A percentile compares a stretch with the other conserved stretches of the same genome.
Evolutionary conservation across 2,888 invertebrate genomes (phyloP).

Genomic region (Pinctada fucata): DNA sequence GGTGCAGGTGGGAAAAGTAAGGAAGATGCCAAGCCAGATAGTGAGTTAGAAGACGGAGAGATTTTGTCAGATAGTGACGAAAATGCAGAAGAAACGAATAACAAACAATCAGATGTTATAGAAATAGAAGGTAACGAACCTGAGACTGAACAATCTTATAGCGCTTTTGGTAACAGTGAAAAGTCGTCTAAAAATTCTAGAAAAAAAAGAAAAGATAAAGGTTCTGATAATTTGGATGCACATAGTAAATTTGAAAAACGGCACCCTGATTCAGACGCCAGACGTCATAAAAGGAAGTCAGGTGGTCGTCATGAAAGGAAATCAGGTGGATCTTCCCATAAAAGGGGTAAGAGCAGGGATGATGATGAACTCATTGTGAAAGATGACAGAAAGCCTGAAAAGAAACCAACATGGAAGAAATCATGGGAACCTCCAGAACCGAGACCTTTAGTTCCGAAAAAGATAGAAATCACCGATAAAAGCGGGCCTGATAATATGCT

Average conservation of each 20-base stretch:
- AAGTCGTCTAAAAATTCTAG: neutral
- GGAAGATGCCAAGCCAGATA: conserved; percentile 4
- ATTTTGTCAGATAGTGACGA: conserved; percentile 25
- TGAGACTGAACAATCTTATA: neutral
- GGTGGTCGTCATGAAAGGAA: neutral
- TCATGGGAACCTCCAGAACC: neutral
- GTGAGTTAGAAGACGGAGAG: conserved; percentile 42
- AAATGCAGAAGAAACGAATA: conserved; percentile 17
- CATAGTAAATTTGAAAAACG: neutral
- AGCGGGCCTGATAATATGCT: neutral
- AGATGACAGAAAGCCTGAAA: too few relatives aligned
- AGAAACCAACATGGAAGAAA: neutral
- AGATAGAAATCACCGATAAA: neutral
- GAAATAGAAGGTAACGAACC: conserved; percentile 13
- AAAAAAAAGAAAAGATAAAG: neutral
- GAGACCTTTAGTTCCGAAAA: neutral
- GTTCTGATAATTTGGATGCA: neutral
- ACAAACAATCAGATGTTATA: conserved; percentile 3
- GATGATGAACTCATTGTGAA: neutral
- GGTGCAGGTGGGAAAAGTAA: conserved; percentile 56
- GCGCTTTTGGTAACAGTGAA: too few relatives aligned
- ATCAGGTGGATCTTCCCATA: neutral
- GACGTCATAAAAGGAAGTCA: neutral
- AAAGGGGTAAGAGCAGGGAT: neutral
- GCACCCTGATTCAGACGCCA: neutral